Base-by-base conservation (phyloP, 2,113 vertebrate species). In the Pristiophorus japonicus region DNA sequence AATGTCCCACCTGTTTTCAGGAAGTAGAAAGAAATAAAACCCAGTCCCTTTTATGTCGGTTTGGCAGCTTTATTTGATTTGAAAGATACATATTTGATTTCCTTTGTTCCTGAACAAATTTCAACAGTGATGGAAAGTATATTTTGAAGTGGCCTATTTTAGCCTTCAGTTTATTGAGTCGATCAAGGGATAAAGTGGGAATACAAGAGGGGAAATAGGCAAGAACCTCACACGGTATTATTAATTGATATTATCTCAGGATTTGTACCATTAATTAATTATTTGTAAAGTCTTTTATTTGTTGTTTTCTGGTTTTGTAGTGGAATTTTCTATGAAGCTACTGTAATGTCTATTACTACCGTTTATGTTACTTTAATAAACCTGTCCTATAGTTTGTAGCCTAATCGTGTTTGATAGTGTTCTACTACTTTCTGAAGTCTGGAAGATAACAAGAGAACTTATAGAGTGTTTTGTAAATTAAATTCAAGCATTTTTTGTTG, bases 51-150 rank as follows among this genome's bases (percentile, higher is more conserved):
- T 6, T 81, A 16, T 81, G 75, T 81, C n/a, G 12, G 14, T 7
- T 81, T 81, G 75, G 75, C 75, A 81, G 75, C n/a, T 81, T 81
- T 38, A 42, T 81, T 81, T 81, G 75, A 81, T 81, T 42, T 81
- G 18, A 81, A 38, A 42, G n/a, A 42, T 42, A 42, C 18, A 38
- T 75, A 75, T 75, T 75, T 75, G 70, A 75, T 81, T 81, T 81
- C 75, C 75, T 42, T 81, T 81, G n/a, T 81, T 38, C n/a, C 12
- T 42, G 38, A 30, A 42, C 75, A 81, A 12, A 42, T 18, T 6
- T 81, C 14, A 81, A 38, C 42, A 16, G 12, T 42, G 38, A 42
- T 42, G 12, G n/a, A 42, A 42, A 81, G n/a, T 81, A 42, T 81
- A 81, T 81, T 81, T 14, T 18, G 75, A 81, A 81, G 75, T 14